These are phyloP conservation scores for Pocillopora grandis DNA, from an alignment of 92 coral and sea anemone species.

Conservation along the genomic window DNA sequence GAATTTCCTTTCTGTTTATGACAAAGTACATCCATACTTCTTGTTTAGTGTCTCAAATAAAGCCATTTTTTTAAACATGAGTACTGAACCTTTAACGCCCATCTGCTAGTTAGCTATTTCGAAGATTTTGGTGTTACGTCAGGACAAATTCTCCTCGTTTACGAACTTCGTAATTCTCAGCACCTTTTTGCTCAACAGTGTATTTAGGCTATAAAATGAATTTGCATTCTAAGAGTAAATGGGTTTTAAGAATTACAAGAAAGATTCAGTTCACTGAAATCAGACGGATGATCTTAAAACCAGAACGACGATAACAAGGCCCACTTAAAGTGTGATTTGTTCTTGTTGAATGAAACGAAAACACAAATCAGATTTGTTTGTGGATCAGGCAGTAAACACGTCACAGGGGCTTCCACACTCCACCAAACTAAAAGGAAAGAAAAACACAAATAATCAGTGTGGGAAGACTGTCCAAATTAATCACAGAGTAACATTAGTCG, in stretches of 20 bases:
- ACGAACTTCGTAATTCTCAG: no score
- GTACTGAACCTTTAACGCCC: no score
- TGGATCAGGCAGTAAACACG: constrained; percentile 74
- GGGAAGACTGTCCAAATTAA: not conserved
- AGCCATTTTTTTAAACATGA: no score
- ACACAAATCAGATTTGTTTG: constrained; percentile 67
- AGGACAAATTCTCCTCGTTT: no score
- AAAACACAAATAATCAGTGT: not conserved
- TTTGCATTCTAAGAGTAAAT: no score
- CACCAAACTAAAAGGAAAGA: constrained; percentile 66
- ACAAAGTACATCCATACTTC: no score
- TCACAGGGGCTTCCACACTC: constrained; percentile 80
- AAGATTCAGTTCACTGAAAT: not conserved
- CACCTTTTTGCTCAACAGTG: no score
- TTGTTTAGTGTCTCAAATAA: no score
- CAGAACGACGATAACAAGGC: not conserved
- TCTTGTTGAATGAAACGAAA: constrained; percentile 60
- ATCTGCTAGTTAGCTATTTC: no score
- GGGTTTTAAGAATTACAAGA: not conserved
- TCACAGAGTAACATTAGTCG: not conserved
- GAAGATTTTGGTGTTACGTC: no score
- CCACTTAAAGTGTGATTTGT: constrained; percentile 81
- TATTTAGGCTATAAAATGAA: no score
- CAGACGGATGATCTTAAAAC: not conserved
- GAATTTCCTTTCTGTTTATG: no score